Conservation (phyloP, 2,888 invertebrate genomes). For the Agrotis clavis region DNA sequence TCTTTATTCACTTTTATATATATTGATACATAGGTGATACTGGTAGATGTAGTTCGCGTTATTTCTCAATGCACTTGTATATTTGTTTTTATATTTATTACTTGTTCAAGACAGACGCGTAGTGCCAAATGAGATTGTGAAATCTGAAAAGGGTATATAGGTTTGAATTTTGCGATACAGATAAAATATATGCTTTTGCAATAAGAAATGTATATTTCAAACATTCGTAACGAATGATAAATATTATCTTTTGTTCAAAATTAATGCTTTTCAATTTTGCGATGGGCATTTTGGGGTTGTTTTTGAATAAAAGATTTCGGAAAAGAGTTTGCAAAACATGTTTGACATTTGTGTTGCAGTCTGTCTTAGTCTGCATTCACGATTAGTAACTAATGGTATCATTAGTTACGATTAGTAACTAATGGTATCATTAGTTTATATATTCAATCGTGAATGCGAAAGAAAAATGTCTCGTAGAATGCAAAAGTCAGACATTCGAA, state of each 20-base stretch:
- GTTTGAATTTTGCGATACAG: conserved; percentile 59
- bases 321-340: neutral
- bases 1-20: conserved; percentile 91
- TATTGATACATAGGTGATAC: conserved; percentile 89
- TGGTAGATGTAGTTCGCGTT: conserved; percentile 70
- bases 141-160: conserved; percentile 60
- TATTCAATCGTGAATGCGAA: too few species aligned
- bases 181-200: conserved; percentile 46
- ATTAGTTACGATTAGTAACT: too few species aligned
- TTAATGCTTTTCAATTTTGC: conserved; percentile 39
- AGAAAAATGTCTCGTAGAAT: too few species aligned
- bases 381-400: neutral
- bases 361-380: neutral
- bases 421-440: too few species aligned
- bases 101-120: conserved; percentile 78
- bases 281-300: conserved; percentile 34
- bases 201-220: conserved; percentile 47
- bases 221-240: conserved; percentile 30
- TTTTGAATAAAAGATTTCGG: neutral
- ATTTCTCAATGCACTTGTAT: conserved; percentile 80
- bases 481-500: too few species aligned
- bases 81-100: conserved; percentile 64
- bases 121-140: conserved; percentile 83
- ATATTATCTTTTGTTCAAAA: conserved; percentile 29
- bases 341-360: neutral